These are phyloP conservation scores for Conops quadrifasciatus DNA, from an alignment of 2,888 invertebrate genomes.

Conservation along the genomic window DNA sequence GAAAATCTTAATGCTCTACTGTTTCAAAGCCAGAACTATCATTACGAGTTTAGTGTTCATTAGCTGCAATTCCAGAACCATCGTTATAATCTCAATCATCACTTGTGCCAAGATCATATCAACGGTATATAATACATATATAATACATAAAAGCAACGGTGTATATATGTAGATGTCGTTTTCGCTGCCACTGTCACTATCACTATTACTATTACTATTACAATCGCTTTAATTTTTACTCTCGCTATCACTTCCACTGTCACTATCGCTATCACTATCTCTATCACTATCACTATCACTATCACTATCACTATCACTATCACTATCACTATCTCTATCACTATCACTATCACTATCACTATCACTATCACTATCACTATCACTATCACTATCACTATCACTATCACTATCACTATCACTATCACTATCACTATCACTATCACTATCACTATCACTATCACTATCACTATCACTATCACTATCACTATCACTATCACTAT, in stretches of 20 bases:
- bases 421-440: constrained; percentile 18
- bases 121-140: no score
- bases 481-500: no score
- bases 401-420: constrained; percentile 22
- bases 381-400: constrained; percentile 23
- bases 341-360: constrained; percentile 13
- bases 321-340: constrained; percentile 10
- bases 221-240: neutral
- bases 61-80: no score
- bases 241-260: constrained; percentile 2
- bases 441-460: constrained; percentile 11
- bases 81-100: no score
- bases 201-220: neutral
- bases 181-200: constrained; percentile 10
- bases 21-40: no score
- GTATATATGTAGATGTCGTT: neutral
- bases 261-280: constrained; percentile 12
- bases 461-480: no score
- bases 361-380: constrained; percentile 17
- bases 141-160: no score
- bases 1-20: no score
- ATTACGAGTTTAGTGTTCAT: no score
- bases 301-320: constrained; percentile 21
- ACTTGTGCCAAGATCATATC: no score
- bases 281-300: constrained; percentile 13